Evolutionary conservation across 2,797 vertebrate species (phyloP), one percentile per base, ranked within the genome.

Genomic region (Champsocephalus gunnari): DNA sequence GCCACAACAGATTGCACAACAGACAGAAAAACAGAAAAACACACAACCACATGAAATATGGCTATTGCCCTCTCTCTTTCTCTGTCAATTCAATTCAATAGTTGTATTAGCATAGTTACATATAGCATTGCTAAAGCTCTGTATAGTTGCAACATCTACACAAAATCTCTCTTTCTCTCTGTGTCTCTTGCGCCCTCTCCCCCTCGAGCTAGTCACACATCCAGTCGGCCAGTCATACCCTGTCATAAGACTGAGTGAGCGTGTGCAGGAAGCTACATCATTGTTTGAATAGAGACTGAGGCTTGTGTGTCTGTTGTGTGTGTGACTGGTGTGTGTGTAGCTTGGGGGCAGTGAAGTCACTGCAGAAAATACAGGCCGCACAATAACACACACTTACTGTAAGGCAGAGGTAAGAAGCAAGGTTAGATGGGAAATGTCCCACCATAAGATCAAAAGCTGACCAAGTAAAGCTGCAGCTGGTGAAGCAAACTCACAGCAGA

Each of bases 221-320:
- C 67, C 82, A 86, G 83, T 91, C 88, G 87, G 82, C 83, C 82
- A 86, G 90, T 91, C 88, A 91, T 86, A 75, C 87, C 60, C 75
- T 71, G 87, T 92, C 87, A 92, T 89, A 79, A 91, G 88, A 89
- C 88, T 80, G 82, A 77, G 68, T 63, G 71, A 86, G 82, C 2
- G 16, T 75, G 71, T 79, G 82, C 75, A 86, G 77, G 77, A 88
- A 81, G 84, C 82, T 73, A 43, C 64, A 85, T 87, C 76, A 82
- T 80, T 84, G 83, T 82, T 75, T 81, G 71, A 87, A 77, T 73
- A 62, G 81, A 83, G 79, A 82, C 78, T 56, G 74, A 65, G 59
- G 61, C 9, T 57, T 72, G 51, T 75, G 61, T 74, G 66, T 71
- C 32, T 63, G 58, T 58, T 71, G 58, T 58, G 4, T 66, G 68